Base-by-base conservation (phyloP, 2,888 invertebrate genomes). In the Apodemia zela region DNA sequence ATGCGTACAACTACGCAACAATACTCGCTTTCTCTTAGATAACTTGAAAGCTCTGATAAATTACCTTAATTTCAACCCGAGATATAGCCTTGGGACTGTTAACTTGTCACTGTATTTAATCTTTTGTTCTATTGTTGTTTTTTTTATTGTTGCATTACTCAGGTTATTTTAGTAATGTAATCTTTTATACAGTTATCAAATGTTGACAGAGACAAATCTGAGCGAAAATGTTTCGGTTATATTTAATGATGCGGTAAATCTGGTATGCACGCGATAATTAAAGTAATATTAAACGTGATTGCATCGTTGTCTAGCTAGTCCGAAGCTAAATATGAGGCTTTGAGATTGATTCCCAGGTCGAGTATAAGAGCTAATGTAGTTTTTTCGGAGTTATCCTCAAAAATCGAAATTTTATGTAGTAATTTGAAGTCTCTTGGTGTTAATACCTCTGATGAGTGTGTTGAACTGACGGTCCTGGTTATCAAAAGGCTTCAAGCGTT, bases 1-100 rank as follows among this genome's bases (percentile, higher is more conserved):
- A 33, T 58, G 47, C 42, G 47, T 60, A 61, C 42, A 33, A 58
- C 38, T 62, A 63, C 45, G 47, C 17, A 62, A 63, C 59, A 59
- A 63, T 63, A 63, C 60, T 60, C 76, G 84, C 86, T 87, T 85
- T 88, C 86, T 84, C 86, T 76, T 68, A 78, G 87, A 89, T 89
- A 88, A 89, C 81, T 42, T 78, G 75, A 75, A 68, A 70, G 79
- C 82, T 85, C 87, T 82, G 80, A 79, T 79, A 80, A 76, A 63
- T 63, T 63, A 75, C 85, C 88, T 88, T 89, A 86, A 87, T 84
- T 83, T 71, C 75, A 80, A 72, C 72, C 76, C 76, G 76, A 82
- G 82, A 85, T 54, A 54, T 85, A 59, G 81, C 80, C 75, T 74
- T 76, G 67, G 67, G 76, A 79, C 82, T 84, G 82, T 84, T 85